phyloP scores from a whole-genome alignment of 53 echinoderm and acorn worm species.

The Holothuria scabra region DNA sequence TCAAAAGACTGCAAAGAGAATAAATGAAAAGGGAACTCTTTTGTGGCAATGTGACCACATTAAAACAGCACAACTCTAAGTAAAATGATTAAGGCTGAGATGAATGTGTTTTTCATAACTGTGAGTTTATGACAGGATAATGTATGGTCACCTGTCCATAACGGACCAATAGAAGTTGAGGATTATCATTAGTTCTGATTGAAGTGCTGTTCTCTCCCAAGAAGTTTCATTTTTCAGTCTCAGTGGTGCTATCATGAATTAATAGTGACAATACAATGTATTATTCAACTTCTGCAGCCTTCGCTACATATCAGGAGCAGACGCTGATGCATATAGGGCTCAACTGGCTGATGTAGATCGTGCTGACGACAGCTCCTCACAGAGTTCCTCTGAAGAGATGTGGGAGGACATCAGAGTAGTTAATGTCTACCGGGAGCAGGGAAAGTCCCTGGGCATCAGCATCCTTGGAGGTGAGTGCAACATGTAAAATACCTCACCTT shows the following conservation, averaged over 20 bases:
- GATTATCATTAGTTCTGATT: too few species aligned
- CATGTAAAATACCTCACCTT: not conserved
- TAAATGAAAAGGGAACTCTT: too few species aligned
- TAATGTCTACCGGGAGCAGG: constrained; percentile 71
- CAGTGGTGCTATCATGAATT: not conserved
- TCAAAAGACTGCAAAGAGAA: too few species aligned
- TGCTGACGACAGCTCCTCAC: not conserved
- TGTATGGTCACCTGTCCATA: too few species aligned
- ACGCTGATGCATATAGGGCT: constrained; percentile 65
- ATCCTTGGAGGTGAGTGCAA: constrained; percentile 86
- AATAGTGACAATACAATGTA: not conserved
- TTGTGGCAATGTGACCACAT: too few species aligned
- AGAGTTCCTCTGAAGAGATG: constrained; percentile 34
- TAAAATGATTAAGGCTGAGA: too few species aligned
- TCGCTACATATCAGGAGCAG: constrained; percentile 80
- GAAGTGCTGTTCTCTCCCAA: too few species aligned
- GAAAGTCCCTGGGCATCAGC: constrained; percentile 89
- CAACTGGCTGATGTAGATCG: constrained; percentile 38
- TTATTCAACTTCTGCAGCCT: constrained; percentile 57
- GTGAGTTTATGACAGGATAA: too few species aligned
- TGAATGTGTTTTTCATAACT: too few species aligned
- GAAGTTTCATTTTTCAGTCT: too few species aligned
- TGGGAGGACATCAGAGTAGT: constrained; percentile 82
- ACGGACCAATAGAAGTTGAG: too few species aligned
- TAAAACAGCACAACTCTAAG: too few species aligned